phyloP scores from a whole-genome alignment of 2,888 invertebrate genomes.

The Conus canariensis region DNA sequence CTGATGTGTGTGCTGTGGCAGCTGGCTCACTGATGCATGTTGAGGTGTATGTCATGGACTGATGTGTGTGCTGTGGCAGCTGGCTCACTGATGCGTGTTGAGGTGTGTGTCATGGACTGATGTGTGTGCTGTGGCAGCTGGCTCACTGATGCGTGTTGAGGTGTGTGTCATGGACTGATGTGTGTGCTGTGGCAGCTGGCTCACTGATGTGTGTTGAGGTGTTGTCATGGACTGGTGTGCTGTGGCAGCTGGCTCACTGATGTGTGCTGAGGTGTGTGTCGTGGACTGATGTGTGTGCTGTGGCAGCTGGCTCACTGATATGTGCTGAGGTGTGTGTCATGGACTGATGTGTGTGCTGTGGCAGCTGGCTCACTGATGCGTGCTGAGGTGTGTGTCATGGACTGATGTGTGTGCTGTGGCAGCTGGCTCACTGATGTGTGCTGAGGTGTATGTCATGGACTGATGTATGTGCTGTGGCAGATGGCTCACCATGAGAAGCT shows the following conservation, averaged over 20 bases:
- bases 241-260: too few species aligned
- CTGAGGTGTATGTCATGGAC: too few species aligned
- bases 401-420: not conserved
- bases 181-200: not conserved
- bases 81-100: too few species aligned
- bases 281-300: too few species aligned
- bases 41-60: too few species aligned
- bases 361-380: not conserved
- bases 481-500: not conserved
- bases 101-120: too few species aligned
- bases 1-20: not conserved
- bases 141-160: not conserved
- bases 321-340: not conserved
- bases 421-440: not conserved
- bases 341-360: not conserved
- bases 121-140: not conserved
- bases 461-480: not conserved
- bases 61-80: too few species aligned
- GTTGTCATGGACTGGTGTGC: too few species aligned
- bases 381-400: too few species aligned
- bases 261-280: too few species aligned
- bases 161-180: not conserved
- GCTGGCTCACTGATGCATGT: not conserved
- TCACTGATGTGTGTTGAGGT: not conserved
- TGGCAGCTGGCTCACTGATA: not conserved